Evolutionary conservation across 2,113 vertebrate genomes (phyloP), one percentile per base, ranked within the genome.

Genomic region (Rhabdomys dilectus): DNA sequence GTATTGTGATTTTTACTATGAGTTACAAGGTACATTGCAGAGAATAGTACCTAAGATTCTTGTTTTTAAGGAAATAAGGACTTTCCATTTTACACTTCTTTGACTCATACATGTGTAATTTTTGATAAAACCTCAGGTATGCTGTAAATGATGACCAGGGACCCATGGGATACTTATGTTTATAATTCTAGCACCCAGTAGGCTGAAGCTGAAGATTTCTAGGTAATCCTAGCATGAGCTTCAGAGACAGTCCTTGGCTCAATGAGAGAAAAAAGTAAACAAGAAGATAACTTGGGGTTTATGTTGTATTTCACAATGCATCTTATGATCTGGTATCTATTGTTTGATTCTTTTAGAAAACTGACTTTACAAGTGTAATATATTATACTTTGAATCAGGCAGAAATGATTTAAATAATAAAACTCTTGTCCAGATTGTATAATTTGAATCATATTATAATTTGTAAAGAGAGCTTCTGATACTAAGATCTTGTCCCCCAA

Each of bases 1-100:
- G 13, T 76, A 60, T 29, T 29, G 16, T 26, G n/a, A 24, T 76
- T 17, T 17, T 48, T 93, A 62, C 1, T 80, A 62, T 51, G 48
- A 75, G 45, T 95, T 91, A 48, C 34, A 66, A 84, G 29, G 17
- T 36, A 8, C 76, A 45, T 62, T 93, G 72, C 36, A 58, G 66
- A 58, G 0, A 91, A 81, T 48, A 3, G 11, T 13, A 34, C 24
- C 16, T 66, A 94, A 64, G 16, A 4, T 0, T 62, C 4, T 48
- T 53, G 87, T n/a, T 90, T 95, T 68, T 19, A 5, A 42, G 17
- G 68, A 92, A 64, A 75, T 45, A 13, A 48, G 26, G 58, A 66
- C 0, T 48, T 48, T 81, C 3, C 22, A n/a, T 31, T 72, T 76
- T 91, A 64, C 9, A 88, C 0, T 92, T 76, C 11, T 39, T 56